These are phyloP conservation scores for Drosophila pruinosa DNA, from an alignment of 1,140 invertebrate genomes.

Conservation along the genomic window DNA sequence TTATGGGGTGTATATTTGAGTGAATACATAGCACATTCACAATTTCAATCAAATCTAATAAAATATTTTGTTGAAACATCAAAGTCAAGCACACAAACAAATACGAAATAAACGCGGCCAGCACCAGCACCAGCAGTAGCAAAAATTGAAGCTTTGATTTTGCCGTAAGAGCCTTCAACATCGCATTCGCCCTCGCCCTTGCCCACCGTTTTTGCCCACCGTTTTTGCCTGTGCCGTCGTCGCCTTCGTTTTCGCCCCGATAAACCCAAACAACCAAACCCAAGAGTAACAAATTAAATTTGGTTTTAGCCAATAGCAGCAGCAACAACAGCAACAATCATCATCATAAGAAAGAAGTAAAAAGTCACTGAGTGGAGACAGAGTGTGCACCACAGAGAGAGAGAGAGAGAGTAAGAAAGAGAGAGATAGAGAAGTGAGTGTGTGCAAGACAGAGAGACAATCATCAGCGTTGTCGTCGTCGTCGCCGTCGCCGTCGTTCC, in stretches of 20 bases:
- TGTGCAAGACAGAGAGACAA: conserved; percentile 4
- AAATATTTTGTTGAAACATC: conserved; percentile 59
- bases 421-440: not conserved
- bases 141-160: conserved; percentile 39
- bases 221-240: not conserved
- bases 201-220: not conserved
- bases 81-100: conserved; percentile 38
- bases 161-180: conserved; percentile 23
- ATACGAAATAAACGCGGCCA: conserved; percentile 5
- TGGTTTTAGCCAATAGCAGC: conserved; percentile 72
- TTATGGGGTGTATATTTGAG: not conserved
- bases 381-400: conserved; percentile 15
- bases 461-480: conserved; percentile 7
- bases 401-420: not conserved
- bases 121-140: conserved; percentile 7
- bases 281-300: conserved; percentile 76
- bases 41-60: conserved; percentile 65
- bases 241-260: conserved; percentile 4
- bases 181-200: not conserved
- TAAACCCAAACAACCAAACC: conserved; percentile 31
- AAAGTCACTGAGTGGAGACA: conserved; percentile 34
- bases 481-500: conserved; percentile 14
- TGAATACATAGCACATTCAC: conserved; percentile 33
- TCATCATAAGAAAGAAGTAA: conserved; percentile 25
- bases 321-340: conserved; percentile 30